Conservation (phyloP, 2,113 vertebrate genomes). For the Sprattus sprattus region DNA sequence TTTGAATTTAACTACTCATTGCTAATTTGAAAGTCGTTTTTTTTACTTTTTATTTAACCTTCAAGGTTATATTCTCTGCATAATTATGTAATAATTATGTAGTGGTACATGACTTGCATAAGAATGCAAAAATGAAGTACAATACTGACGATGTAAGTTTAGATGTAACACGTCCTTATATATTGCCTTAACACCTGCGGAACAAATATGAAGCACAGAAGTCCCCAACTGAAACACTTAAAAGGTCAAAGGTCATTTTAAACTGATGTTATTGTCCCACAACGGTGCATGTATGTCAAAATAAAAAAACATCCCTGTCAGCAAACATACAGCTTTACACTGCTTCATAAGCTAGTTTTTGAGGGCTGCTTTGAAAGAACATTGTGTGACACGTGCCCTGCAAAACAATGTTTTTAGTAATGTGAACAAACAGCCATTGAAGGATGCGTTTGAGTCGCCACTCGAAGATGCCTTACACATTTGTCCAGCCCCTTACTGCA, state of each 20-base stretch:
- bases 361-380: neutral
- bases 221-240: conserved; percentile 19
- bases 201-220: conserved; percentile 16
- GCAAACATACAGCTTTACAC: conserved; percentile 12
- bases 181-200: conserved; percentile 10
- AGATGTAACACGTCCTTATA: conserved; percentile 15
- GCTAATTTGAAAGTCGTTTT: conserved; percentile 6
- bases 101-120: conserved; percentile 12
- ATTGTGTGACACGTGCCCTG: neutral
- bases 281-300: neutral
- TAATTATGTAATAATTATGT: conserved; percentile 13
- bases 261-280: neutral
- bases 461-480: conserved; percentile 19
- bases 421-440: conserved; percentile 11
- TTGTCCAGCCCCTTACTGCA: conserved; percentile 13
- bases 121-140: conserved; percentile 17
- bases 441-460: conserved; percentile 8
- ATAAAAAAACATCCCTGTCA: neutral
- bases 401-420: neutral
- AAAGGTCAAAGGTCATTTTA: neutral
- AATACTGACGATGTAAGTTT: conserved; percentile 8
- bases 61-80: conserved; percentile 15
- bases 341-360: neutral
- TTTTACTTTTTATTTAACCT: conserved; percentile 13
- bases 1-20: conserved; percentile 9